phyloP scores from a whole-genome alignment of 2,797 vertebrate species.

The Hypotaenidia philippensis region DNA sequence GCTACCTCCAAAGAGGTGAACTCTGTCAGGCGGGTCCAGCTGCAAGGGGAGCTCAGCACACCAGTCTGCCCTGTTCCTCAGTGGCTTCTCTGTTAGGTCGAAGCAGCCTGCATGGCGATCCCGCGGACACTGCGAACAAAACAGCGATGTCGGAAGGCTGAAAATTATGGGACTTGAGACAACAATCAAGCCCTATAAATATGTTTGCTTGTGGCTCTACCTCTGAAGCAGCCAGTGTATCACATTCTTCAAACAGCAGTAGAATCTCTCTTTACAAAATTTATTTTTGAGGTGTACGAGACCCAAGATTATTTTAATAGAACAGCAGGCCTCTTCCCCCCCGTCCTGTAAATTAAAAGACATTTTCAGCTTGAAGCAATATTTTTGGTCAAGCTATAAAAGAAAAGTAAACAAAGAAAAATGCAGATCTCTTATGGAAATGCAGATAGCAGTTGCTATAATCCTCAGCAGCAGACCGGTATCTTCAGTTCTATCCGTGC shows the following conservation, averaged over 20 bases:
- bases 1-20: not conserved
- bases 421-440: not conserved
- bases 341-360: not conserved
- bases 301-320: not conserved
- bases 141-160: not conserved
- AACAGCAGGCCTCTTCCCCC: not conserved
- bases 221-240: not conserved
- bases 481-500: not conserved
- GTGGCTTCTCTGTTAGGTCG: not conserved
- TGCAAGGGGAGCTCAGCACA: not conserved
- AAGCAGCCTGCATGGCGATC: not conserved
- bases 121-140: not conserved
- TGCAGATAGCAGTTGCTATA: not conserved
- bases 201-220: rapidly evolving
- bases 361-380: not conserved
- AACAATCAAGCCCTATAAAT: not conserved
- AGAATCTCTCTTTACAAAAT: not conserved
- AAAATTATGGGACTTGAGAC: not conserved
- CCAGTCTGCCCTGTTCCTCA: not conserved
- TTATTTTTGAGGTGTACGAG: not conserved
- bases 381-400: not conserved
- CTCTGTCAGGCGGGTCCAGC: not conserved
- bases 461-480: not conserved
- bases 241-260: not conserved
- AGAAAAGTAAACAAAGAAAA: not conserved